phyloP scores from a whole-genome alignment of 2,113 vertebrate genomes.

The Cyphomyrus discorhynchus region DNA sequence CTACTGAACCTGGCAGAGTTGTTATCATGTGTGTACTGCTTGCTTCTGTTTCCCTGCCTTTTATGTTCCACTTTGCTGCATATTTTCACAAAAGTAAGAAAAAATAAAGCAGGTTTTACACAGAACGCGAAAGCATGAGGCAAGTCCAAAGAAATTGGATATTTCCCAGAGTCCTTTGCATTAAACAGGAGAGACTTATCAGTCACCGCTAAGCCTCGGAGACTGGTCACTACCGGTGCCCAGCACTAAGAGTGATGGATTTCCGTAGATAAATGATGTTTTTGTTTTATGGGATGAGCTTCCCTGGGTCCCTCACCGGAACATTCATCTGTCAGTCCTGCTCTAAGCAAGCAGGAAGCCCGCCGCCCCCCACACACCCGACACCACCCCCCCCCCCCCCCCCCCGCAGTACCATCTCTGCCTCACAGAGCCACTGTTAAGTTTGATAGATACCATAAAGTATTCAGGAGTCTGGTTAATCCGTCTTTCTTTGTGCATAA shows the following conservation, averaged over 20 bases:
- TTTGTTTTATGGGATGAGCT: slow-evolving; percentile 7
- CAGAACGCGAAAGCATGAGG: background rate
- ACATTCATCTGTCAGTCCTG: slow-evolving; percentile 9
- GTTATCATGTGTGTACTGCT: background rate
- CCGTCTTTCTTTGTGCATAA: background rate
- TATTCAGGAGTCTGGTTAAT: background rate
- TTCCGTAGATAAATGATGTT: background rate
- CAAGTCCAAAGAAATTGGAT: background rate
- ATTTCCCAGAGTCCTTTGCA: background rate
- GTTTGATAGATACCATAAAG: background rate
- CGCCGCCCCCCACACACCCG: background rate
- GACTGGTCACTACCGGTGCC: background rate
- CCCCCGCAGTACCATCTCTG: background rate
- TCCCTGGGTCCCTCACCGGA: background rate
- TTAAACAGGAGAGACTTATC: background rate
- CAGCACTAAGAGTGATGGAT: background rate
- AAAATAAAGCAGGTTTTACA: background rate
- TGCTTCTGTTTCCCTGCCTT: background rate
- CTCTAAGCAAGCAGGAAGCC: background rate
- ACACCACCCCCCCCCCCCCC: background rate
- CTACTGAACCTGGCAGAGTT: background rate
- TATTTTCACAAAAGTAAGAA: background rate
- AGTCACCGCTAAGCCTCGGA: background rate
- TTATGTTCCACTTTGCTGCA: background rate
- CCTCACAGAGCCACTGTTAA: background rate